Evolutionary conservation across 1,140 invertebrate species (phyloP).

Genomic region (Geopemphigus sp.): DNA sequence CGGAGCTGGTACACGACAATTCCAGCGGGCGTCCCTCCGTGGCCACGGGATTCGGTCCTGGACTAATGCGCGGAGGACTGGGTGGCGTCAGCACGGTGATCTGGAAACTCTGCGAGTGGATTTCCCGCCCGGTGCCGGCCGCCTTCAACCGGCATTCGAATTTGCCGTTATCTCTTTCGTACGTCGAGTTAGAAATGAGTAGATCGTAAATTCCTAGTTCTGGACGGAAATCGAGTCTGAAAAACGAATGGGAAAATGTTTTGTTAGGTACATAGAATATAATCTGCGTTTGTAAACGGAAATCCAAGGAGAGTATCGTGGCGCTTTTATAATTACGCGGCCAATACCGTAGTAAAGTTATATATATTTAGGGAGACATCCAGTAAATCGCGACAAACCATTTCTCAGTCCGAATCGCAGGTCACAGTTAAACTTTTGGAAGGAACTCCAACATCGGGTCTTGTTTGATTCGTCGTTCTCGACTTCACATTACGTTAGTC

Average conservation of each 20-base stretch:
- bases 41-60: slow-evolving; percentile 67
- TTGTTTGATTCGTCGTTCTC: too few relatives aligned
- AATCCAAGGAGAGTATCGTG: too few relatives aligned
- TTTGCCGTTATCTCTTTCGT: slow-evolving; percentile 84
- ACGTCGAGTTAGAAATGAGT: slow-evolving; percentile 79
- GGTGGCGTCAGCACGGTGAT: slow-evolving; percentile 83
- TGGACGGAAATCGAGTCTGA: slow-evolving; percentile 72
- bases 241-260: slow-evolving; percentile 54
- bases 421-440: too few relatives aligned
- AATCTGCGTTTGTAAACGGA: too few relatives aligned
- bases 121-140: slow-evolving; percentile 74
- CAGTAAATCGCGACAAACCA: too few relatives aligned
- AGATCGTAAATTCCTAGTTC: slow-evolving; percentile 83
- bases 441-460: too few relatives aligned
- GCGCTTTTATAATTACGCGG: too few relatives aligned
- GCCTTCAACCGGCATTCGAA: slow-evolving; percentile 88
- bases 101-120: slow-evolving; percentile 78
- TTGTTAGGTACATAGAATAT: too few relatives aligned
- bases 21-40: slow-evolving; percentile 76
- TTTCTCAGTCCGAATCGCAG: too few relatives aligned
- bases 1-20: slow-evolving; percentile 76
- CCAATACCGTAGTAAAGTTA: too few relatives aligned
- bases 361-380: too few relatives aligned
- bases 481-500: too few relatives aligned
- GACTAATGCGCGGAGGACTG: slow-evolving; percentile 72